Base-by-base conservation (phyloP, 1,140 invertebrate species). In the Sarcophaga bullata region DNA sequence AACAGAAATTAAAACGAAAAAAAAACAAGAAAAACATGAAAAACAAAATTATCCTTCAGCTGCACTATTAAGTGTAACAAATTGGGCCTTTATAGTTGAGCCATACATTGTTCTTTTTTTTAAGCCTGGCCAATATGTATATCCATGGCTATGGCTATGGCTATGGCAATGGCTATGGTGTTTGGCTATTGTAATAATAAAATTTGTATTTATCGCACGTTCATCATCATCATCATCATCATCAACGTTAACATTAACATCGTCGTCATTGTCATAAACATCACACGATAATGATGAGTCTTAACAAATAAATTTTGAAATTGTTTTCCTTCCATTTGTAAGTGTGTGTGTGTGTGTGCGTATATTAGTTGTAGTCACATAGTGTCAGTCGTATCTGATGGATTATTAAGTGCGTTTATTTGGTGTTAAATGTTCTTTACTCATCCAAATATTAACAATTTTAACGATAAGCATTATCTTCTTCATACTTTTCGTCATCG, bases 361-460 rank as follows among this genome's bases (percentile, higher is more conserved):
- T n/a, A n/a, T n/a, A n/a, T n/a, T n/a, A n/a, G n/a, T n/a, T n/a
- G n/a, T n/a, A n/a, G n/a, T n/a, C n/a, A n/a, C n/a, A n/a, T n/a
- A n/a, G n/a, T n/a, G n/a, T n/a, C n/a, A n/a, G n/a, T n/a, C 48
- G 25, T 78, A 78, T 78, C 48, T 50, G 73, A 76, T 76, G 73
- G 73, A 78, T 78, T 78, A 48, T 78, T 78, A 49, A 78, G 48
- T 52, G 75, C 11, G 48, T 78, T 78, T 49, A 78, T 78, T n/a
- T 78, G 75, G 75, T 78, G 75, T 78, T 78, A 78, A 78, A 48
- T 78, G 75, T 46, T 81, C 25, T 47, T 37, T 37, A 37, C 25
- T 4, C 37, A 81, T 81, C 80, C 49, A 81, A 81, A 81, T 81
- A 81, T 81, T 81, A 72, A 62, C 47, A 72, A 37, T 81, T 17